Evolutionary conservation across 1,140 invertebrate species (phyloP), one percentile per base, ranked within the genome.

Genomic region (Vanessa atalanta): DNA sequence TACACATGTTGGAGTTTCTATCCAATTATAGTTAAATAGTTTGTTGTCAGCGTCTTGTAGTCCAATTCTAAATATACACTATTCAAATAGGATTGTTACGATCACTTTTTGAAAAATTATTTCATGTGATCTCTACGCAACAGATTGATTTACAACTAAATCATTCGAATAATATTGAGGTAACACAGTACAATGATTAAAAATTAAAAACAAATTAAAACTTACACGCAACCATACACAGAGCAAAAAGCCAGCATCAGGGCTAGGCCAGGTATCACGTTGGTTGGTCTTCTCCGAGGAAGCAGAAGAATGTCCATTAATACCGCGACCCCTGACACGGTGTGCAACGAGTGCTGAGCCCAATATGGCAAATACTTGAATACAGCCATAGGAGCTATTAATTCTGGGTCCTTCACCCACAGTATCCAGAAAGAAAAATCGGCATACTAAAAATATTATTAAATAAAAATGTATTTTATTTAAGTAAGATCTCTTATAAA

Each of bases 281-380:
- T 83, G 11, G 26, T 48, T 1, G 86, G 86, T 26, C 79, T 70
- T 23, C 57, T 66, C 47, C 86, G 48, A 0, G 84, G 84, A 13
- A 84, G 78, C 16, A 84, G 47, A 3, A 85, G 26, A 11, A 86
- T 63, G 47, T 88, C 86, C 37, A 82, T 1, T 6, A 83, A 1
- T 14, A 83, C 73, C 11, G 74, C 63, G 0, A 83, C 63, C n/a
- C 77, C 69, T 12, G 86, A 83, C 48, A 85, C 65, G 0, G 84
- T 79, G 51, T 88, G 86, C 31, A 88, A 64, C 0, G 81, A 85
- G 26, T 88, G 84, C 11, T 88, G 81, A 0, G 77, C 50, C 82
- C 82, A 88, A 37, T 31, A 20, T 0, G 86, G 84, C 14, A 88
- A 15, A 60, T 86, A 85, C 0, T 70, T 64, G 55, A 83, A 86